Base-by-base conservation (phyloP, 2,888 invertebrate species). In the Mystacides longicornis region DNA sequence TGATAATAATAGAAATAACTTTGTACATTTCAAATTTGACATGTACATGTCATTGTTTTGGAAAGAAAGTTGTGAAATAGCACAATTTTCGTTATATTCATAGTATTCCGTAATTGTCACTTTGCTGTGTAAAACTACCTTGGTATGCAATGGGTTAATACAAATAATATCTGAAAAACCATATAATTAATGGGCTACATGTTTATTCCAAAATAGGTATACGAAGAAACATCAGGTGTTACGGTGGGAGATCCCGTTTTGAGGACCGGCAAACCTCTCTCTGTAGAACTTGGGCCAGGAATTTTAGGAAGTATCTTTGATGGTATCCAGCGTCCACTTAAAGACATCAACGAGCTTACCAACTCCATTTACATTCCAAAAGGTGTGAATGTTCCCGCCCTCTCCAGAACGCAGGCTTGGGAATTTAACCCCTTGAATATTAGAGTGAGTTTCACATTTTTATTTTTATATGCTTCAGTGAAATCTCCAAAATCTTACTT, bases 251-350 rank as follows among this genome's bases (percentile, higher is more conserved):
- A 99, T 78, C 99, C 99, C 52, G 98, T 99, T 19, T 79, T 99
- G 63, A 82, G 98, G 67, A 99, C 99, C 0, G 99, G 99, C 64
- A 99, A 99, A 74, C 99, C 99, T 0, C 77, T 99, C 53, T 99
- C 99, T 4, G 99, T 99, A 37, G 99, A 99, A 73, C 79, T 99
- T 55, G 99, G 99, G 5, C 99, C 99, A 51, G 98, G 98, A 68
- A 99, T 99, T 73, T 87, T 99, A 83, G 95, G 94, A 63, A 95
- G 94, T 71, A 99, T 99, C 78, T 99, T 98, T 77, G 99, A 99
- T 77, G 99, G 99, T 80, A 99, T 99, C 75, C 99, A 99, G 77
- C 89, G 99, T 68, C 99, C 99, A 0, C 74, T 99, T 67, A 94
- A 92, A 74, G 97, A 96, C 75, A 99, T 99, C 72, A 82, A 89